Conservation (phyloP, 2,113 vertebrate genomes). For the Tragelaphus scriptus region DNA sequence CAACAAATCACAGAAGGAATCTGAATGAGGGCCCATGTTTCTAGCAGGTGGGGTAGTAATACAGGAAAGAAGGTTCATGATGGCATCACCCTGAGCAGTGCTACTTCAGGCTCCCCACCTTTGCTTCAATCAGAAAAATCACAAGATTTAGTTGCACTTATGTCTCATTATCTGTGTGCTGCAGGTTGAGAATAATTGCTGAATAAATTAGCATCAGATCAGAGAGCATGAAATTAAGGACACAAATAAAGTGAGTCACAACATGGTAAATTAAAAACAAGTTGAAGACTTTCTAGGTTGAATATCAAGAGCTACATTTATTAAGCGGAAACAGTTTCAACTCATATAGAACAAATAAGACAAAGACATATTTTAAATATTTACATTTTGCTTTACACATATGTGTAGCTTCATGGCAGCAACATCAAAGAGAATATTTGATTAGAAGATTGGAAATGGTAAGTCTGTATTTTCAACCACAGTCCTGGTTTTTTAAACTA, state of each 20-base stretch:
- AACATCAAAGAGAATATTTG: not conserved
- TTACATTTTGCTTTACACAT: not conserved
- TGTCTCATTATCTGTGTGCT: constrained; percentile 75
- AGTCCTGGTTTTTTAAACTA: not conserved
- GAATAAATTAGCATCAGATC: constrained; percentile 78
- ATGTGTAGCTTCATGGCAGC: not conserved
- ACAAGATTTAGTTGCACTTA: constrained; percentile 65
- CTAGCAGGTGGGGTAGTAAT: not conserved
- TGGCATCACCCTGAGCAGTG: not conserved
- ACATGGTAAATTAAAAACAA: constrained; percentile 74
- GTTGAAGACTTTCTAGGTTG: constrained; percentile 53
- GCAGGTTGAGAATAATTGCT: constrained; percentile 73
- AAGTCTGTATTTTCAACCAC: not conserved
- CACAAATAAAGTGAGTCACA: constrained; percentile 70
- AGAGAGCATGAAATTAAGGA: constrained; percentile 75
- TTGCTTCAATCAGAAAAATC: constrained; percentile 62
- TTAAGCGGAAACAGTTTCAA: constrained; percentile 8
- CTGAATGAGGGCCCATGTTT: not conserved
- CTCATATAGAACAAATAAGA: not conserved
- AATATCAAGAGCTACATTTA: constrained; percentile 36
- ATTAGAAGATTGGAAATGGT: not conserved
- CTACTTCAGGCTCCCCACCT: constrained; percentile 33
- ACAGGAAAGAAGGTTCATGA: not conserved
- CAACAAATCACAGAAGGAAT: not conserved
- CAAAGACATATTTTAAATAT: not conserved